Evolutionary conservation across 2,888 invertebrate genomes (phyloP).

Genomic region (Sturmia bella): DNA sequence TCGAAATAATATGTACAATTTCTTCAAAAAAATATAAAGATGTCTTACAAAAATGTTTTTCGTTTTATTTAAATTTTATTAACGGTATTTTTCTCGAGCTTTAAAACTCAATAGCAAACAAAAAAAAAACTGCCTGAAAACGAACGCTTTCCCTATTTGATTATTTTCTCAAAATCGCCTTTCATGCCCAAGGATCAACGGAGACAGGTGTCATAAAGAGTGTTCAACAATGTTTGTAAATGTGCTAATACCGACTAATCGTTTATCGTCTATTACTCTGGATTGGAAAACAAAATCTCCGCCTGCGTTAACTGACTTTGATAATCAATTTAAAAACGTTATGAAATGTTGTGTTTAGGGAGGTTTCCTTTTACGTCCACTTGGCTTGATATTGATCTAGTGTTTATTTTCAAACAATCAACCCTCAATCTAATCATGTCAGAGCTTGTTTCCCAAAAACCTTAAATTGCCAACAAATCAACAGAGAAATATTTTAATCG

Average conservation of each 20-base stretch:
- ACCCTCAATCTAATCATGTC: slow-evolving; percentile 64
- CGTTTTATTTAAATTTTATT: too few species aligned
- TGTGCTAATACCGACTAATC: slow-evolving; percentile 37
- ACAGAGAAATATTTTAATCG: slow-evolving; percentile 65
- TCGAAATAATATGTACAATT: too few species aligned
- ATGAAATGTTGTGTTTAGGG: slow-evolving; percentile 11
- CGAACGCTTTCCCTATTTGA: not conserved
- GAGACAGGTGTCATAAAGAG: slow-evolving; percentile 38
- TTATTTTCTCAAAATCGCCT: not conserved
- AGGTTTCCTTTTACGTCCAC: slow-evolving; percentile 10
- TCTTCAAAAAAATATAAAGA: not conserved
- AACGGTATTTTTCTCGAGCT: too few species aligned
- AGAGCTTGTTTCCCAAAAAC: slow-evolving; percentile 59
- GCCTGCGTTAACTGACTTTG: slow-evolving; percentile 4
- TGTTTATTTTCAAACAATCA: slow-evolving; percentile 56
- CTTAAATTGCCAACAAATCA: slow-evolving; percentile 67
- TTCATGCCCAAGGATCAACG: slow-evolving; percentile 6
- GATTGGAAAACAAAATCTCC: slow-evolving; percentile 29
- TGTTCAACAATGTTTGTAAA: slow-evolving; percentile 18
- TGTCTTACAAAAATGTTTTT: too few species aligned
- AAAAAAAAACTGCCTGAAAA: not conserved
- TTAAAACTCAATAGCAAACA: not conserved
- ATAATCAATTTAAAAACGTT: slow-evolving; percentile 43
- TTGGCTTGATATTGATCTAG: slow-evolving; percentile 55
- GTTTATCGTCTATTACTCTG: slow-evolving; percentile 44